Evolutionary conservation across 2,888 invertebrate species (phyloP).

Genomic region (Erebia epiphron): DNA sequence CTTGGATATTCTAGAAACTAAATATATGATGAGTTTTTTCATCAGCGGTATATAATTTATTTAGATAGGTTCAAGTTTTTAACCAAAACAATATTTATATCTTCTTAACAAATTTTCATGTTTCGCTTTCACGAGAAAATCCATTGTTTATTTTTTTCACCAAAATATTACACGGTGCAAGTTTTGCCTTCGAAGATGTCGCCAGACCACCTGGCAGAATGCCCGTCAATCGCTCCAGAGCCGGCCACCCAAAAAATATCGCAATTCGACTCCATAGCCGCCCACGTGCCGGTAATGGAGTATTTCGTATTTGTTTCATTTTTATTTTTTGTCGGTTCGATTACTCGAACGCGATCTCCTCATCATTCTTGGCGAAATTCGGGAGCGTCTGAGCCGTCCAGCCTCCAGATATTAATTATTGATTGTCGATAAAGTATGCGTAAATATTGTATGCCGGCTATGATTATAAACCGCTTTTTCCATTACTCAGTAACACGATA

Average conservation of each 20-base stretch:
- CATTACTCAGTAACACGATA: slow-evolving; percentile 43
- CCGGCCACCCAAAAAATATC: slow-evolving; percentile 20
- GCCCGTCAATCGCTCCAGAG: slow-evolving; percentile 16
- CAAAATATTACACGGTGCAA: slow-evolving; percentile 24
- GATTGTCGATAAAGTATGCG: slow-evolving; percentile 79
- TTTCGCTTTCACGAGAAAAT: slow-evolving; percentile 20
- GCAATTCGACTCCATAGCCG: slow-evolving; percentile 57
- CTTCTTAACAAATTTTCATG: slow-evolving; percentile 5
- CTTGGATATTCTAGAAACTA: background rate
- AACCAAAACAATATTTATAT: background rate
- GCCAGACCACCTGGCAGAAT: slow-evolving; percentile 30
- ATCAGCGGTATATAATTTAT: too few relatives aligned
- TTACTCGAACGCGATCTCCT: slow-evolving; percentile 81
- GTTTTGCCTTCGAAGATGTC: slow-evolving; percentile 21
- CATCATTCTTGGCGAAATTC: slow-evolving; percentile 81
- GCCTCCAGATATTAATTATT: slow-evolving; percentile 81
- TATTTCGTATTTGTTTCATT: slow-evolving; percentile 83
- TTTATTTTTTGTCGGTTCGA: slow-evolving; percentile 81
- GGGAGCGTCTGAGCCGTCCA: slow-evolving; percentile 79
- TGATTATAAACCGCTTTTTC: slow-evolving; percentile 53
- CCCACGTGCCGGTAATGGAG: slow-evolving; percentile 72
- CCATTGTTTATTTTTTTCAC: slow-evolving; percentile 22
- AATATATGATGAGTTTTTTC: background rate
- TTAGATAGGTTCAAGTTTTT: background rate
- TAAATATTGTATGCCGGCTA: slow-evolving; percentile 68